A percentile compares a stretch with the other conserved stretches of the same genome.
These are phyloP conservation scores for Monochamus alternatus DNA, from an alignment of 2,888 invertebrate species.

Conservation along the genomic window DNA sequence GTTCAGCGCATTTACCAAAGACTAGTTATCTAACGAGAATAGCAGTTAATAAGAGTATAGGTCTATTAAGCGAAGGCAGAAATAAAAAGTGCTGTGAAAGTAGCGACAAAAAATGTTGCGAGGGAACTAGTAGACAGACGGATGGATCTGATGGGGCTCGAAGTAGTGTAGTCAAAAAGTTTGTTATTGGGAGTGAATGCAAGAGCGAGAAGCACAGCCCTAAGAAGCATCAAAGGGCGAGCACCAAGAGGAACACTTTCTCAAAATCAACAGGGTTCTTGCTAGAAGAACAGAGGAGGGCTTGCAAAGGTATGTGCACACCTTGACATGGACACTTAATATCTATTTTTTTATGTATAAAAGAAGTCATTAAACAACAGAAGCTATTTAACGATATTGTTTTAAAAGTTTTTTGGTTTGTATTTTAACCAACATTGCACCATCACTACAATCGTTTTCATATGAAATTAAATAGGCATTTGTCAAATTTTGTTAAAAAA, in stretches of 20 bases:
- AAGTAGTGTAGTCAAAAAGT: slow-evolving; percentile 47
- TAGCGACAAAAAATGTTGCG: slow-evolving; percentile 54
- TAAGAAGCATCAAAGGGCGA: slow-evolving; percentile 60
- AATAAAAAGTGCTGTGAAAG: slow-evolving; percentile 58
- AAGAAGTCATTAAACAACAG: no score
- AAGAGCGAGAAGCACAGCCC: slow-evolving; percentile 65
- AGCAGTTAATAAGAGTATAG: slow-evolving; percentile 70
- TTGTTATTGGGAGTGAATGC: slow-evolving; percentile 58
- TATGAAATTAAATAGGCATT: no score
- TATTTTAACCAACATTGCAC: no score
- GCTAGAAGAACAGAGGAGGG: slow-evolving; percentile 63
- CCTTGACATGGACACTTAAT: no score
- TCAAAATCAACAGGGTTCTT: slow-evolving; percentile 69
- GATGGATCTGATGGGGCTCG: slow-evolving; percentile 31
- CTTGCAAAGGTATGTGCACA: slow-evolving; percentile 52
- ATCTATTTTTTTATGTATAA: no score
- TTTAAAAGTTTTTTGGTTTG: no score
- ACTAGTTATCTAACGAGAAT: slow-evolving; percentile 68
- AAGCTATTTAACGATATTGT: no score
- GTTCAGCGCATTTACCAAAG: slow-evolving; percentile 70
- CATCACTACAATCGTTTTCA: no score
- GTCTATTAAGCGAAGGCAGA: slow-evolving; percentile 65
- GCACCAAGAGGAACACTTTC: slow-evolving; percentile 61
- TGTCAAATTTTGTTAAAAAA: no score
- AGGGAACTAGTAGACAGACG: slow-evolving; percentile 41